These are phyloP conservation scores for Pluvianellus socialis DNA, from an alignment of 2,113 vertebrate genomes.

Conservation along the genomic window DNA sequence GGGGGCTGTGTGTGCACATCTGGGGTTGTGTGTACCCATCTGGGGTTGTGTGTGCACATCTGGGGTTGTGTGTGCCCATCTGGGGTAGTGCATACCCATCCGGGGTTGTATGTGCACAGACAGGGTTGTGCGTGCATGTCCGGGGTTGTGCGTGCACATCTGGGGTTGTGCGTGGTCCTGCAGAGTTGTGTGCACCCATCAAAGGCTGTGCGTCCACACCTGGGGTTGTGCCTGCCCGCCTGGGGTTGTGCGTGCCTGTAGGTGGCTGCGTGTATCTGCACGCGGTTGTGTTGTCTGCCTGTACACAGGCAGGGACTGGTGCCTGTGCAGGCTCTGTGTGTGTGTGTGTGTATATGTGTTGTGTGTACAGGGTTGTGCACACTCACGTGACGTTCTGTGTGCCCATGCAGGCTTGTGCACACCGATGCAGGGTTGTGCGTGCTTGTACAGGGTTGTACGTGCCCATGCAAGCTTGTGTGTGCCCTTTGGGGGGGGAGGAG, in stretches of 20 bases:
- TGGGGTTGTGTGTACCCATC: background rate
- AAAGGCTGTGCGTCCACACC: background rate
- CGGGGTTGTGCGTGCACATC: background rate
- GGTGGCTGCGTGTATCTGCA: background rate
- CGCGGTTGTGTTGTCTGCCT: background rate
- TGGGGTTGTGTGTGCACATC: too few species aligned
- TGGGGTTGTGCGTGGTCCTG: background rate
- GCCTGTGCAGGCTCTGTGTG: background rate
- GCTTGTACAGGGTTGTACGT: background rate
- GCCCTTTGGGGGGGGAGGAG: too few species aligned
- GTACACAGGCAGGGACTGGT: background rate
- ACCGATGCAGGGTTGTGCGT: background rate
- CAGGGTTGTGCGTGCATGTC: background rate
- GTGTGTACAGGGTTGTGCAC: background rate
- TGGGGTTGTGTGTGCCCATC: rapidly evolving
- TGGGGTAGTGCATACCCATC: background rate
- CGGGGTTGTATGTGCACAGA: too few species aligned
- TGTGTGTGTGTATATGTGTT: too few species aligned
- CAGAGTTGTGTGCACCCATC: too few species aligned
- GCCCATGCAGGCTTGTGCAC: rapidly evolving
- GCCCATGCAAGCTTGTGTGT: too few species aligned
- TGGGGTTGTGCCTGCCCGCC: background rate
- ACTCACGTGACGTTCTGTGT: rapidly evolving
- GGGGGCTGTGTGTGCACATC: background rate
- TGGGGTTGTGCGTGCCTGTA: rapidly evolving